Conservation (phyloP, 2,888 invertebrate genomes). For the Ecliptopera silaceata region DNA sequence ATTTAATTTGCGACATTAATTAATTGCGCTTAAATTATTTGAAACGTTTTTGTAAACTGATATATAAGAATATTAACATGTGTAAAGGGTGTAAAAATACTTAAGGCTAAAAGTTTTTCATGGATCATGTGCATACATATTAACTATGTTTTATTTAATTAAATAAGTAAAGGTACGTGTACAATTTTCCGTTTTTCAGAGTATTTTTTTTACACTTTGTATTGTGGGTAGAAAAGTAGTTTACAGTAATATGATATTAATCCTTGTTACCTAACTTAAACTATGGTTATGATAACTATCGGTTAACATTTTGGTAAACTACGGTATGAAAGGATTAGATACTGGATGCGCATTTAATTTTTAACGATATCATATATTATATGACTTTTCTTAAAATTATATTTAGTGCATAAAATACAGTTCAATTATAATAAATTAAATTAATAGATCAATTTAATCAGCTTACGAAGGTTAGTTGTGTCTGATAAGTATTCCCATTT, state of each 20-base stretch:
- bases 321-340: slow-evolving; percentile 32
- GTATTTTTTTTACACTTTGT: too few species aligned
- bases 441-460: slow-evolving; percentile 55
- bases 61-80: not conserved
- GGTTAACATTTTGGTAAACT: not conserved
- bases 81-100: not conserved
- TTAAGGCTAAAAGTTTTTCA: too few species aligned
- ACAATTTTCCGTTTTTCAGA: too few species aligned
- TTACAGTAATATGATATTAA: too few species aligned
- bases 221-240: too few species aligned
- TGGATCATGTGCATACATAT: too few species aligned
- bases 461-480: slow-evolving; percentile 47
- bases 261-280: not conserved
- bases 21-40: slow-evolving; percentile 52
- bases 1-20: slow-evolving; percentile 56
- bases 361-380: not conserved
- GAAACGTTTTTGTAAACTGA: slow-evolving; percentile 29
- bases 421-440: slow-evolving; percentile 55
- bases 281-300: not conserved
- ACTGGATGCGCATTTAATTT: too few species aligned
- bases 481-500: slow-evolving; percentile 54
- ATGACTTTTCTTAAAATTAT: slow-evolving; percentile 38
- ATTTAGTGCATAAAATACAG: slow-evolving; percentile 38
- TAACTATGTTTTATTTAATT: too few species aligned
- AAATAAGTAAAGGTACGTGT: too few species aligned